Base-by-base conservation (phyloP, 2,797 vertebrate species). In the Microchirus variegatus region DNA sequence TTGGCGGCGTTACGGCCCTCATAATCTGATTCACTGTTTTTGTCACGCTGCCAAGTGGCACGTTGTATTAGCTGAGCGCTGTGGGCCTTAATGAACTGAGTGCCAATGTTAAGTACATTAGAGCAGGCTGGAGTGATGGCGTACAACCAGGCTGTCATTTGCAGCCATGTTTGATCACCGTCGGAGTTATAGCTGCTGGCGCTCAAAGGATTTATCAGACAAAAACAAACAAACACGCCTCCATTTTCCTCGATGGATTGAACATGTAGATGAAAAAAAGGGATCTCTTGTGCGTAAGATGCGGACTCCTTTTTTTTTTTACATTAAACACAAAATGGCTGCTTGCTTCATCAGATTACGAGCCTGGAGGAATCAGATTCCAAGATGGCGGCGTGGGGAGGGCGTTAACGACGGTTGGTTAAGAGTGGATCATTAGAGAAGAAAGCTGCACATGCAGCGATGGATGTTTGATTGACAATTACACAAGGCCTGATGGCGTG, bases 21-120 rank as follows among this genome's bases (percentile, higher is more conserved):
- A 76, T 91, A 90, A 92, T 92, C 89, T 90, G 86, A 90, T 90
- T 90, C 85, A 87, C 87, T 64, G 82, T 72, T 87, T 81, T 76
- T 90, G 87, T 90, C 89, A 85, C 11, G 74, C 84, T 85, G 90
- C 90, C 91, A 93, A 82, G 80, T 89, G 76, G 79, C 71, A 52
- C 55, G 79, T 69, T 73, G 78, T 78, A 83, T 84, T 82, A 83
- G 78, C 83, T 72, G 60, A 87, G 76, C 73, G 48, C 75, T 73
- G 69, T 55, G 63, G 79, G 77, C 72, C 73, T 81, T 89, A 90
- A 92, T 89, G 87, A 89, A 92, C 81, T 77, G 80, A 84, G 85
- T 78, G 77, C 80, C 83, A 66, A 67, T 79, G 84, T 85, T 80
- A 88, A 87, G 83, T 82, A 85, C 80, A 67, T 84, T 54, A 61